phyloP scores from a whole-genome alignment of 2,888 invertebrate species.

The Diarsia brunnea region DNA sequence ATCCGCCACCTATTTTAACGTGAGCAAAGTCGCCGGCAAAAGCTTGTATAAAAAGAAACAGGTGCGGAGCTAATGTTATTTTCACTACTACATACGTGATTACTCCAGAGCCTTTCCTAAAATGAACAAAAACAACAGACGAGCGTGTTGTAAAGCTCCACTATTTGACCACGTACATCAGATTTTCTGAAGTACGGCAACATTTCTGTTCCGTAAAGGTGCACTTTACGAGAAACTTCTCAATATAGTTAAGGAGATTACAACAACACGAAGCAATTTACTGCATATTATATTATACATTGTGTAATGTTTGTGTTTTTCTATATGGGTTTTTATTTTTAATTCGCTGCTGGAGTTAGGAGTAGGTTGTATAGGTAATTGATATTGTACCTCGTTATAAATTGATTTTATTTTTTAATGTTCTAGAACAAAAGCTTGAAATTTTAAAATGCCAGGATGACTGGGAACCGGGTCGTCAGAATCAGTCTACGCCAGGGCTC shows the following conservation, averaged over 20 bases:
- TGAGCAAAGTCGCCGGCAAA: conserved; percentile 31
- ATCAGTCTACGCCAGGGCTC: no score
- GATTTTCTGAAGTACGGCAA: conserved; percentile 22
- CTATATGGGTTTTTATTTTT: no score
- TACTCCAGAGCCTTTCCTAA: conserved; percentile 33
- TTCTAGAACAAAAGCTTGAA: no score
- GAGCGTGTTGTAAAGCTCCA: conserved; percentile 8
- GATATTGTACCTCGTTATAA: no score
- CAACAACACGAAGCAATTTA: background rate
- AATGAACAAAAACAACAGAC: conserved; percentile 47
- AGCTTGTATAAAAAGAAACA: conserved; percentile 49
- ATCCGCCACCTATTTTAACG: conserved; percentile 34
- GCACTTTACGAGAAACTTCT: background rate
- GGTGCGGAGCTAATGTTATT: conserved; percentile 53
- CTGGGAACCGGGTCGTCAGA: no score
- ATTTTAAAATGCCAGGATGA: no score
- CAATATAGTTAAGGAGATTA: background rate
- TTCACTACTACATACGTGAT: conserved; percentile 55
- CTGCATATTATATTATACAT: no score
- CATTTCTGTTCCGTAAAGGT: background rate
- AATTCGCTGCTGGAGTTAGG: no score
- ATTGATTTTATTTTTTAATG: no score
- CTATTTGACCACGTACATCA: conserved; percentile 13
- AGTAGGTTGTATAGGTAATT: no score
- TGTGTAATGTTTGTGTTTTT: no score